These are phyloP conservation scores for Pilophorus perplexus DNA, from an alignment of 2,888 invertebrate species.

Conservation along the genomic window DNA sequence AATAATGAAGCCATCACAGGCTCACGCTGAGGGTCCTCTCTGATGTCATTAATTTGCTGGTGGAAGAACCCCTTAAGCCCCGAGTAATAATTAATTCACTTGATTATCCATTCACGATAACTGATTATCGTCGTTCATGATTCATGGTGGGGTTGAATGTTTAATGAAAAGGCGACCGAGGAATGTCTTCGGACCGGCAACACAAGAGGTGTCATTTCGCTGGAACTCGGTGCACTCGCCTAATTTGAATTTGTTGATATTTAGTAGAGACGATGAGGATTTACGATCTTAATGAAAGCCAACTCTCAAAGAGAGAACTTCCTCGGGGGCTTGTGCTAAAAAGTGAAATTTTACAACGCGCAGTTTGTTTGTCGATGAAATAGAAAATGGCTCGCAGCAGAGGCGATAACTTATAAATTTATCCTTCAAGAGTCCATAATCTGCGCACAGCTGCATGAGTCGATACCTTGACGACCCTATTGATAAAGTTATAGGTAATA, in stretches of 20 bases:
- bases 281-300: too few relatives aligned
- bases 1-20: constrained; percentile 37
- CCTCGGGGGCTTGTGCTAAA: too few relatives aligned
- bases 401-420: too few relatives aligned
- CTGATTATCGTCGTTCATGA: constrained; percentile 32
- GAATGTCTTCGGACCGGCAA: too few relatives aligned
- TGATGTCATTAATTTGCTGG: constrained; percentile 29
- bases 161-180: constrained; percentile 26
- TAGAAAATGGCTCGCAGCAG: too few relatives aligned
- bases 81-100: constrained; percentile 34
- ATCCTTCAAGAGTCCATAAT: neutral
- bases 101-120: constrained; percentile 36
- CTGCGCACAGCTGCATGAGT: neutral
- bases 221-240: too few relatives aligned
- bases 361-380: too few relatives aligned
- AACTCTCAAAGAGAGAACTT: too few relatives aligned
- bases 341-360: too few relatives aligned
- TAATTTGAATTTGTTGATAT: too few relatives aligned
- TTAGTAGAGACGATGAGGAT: too few relatives aligned
- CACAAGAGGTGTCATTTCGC: too few relatives aligned
- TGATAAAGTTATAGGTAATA: constrained; percentile 26
- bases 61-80: constrained; percentile 13
- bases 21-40: constrained; percentile 32
- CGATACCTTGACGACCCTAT: constrained; percentile 1
- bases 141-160: constrained; percentile 33